Evolutionary conservation across 2,113 vertebrate species (phyloP).

Genomic region (Leiothrix lutea): DNA sequence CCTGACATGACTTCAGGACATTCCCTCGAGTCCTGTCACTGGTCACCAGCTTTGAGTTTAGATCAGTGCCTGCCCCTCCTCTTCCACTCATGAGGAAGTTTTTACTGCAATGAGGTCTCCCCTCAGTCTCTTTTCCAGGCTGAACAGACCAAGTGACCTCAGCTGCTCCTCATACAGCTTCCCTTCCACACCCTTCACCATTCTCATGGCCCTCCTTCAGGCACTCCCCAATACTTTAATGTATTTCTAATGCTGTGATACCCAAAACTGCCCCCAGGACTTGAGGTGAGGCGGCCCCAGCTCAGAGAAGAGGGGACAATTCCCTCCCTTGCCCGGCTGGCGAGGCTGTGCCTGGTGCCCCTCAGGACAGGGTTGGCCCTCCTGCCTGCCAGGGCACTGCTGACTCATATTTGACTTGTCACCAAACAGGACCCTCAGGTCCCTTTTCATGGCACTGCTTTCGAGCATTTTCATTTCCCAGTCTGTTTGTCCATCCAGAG

Average conservation of each 20-base stretch:
- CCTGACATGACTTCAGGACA: not conserved
- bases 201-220: not conserved
- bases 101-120: fast-evolving
- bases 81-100: fast-evolving
- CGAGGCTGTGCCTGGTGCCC: fast-evolving
- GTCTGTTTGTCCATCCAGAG: not conserved
- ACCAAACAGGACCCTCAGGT: fast-evolving
- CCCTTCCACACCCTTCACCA: fast-evolving
- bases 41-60: not conserved
- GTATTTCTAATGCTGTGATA: fast-evolving
- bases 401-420: not conserved
- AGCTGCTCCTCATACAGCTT: fast-evolving
- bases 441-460: not conserved
- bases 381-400: not conserved
- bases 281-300: fast-evolving
- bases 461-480: not conserved
- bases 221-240: not conserved
- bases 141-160: not conserved
- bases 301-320: not conserved
- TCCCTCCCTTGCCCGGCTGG: fast-evolving
- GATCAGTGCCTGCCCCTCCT: not conserved
- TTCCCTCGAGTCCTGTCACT: not conserved
- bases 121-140: not conserved
- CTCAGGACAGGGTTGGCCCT: fast-evolving
- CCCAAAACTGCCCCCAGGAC: not conserved